Evolutionary conservation across 1,140 invertebrate species (phyloP), one percentile per base, ranked within the genome.

Genomic region (Cherax destructor): DNA sequence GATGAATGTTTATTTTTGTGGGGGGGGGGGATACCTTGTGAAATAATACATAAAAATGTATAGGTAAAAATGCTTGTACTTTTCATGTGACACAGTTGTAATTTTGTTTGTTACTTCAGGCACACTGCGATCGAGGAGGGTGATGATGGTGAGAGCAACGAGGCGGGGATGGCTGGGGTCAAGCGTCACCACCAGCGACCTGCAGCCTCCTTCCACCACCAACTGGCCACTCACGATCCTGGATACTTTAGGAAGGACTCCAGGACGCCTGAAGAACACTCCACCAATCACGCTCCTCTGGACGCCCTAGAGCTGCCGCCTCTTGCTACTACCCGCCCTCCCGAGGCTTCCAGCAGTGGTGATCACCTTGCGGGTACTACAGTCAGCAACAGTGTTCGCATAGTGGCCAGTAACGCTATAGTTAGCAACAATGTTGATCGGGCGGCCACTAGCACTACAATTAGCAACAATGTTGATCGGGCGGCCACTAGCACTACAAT

Each of bases 161-260:
- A 30, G 21, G 69, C 41, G 88, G 88, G 81, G 49, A 69, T 61
- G 80, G 65, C 69, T n/a, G 88, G 21, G n/a, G 59, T 65, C 86
- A 91, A 91, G 61, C 52, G 88, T 7, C 88, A 76, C 59, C 88
- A 76, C 59, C 88, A 85, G 52, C 52, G 13, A 9, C 88, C 88
- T 10, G 59, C 88, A 13, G 88, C 88, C 18, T 91, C 88, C 88
- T 91, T 91, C 88, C 83, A 83, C 16, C 76, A 91, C 30, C 83
- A 91, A n/a, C 76, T 91, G 56, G 69, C 88, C 74, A 91, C 24
- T 65, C 88, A 84, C 72, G 88, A 91, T 83, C 83, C 83, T 4
- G 88, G 88, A 41, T 91, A 91, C 83, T 91, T 91, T 76, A 69
- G 88, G 83, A 91, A 85, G 88, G 88, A 91, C 83, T 91, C 88